A percentile compares a stretch with the other conserved stretches of the same genome.
phyloP scores from a whole-genome alignment of 2,113 vertebrate genomes.

The Canis aureus region DNA sequence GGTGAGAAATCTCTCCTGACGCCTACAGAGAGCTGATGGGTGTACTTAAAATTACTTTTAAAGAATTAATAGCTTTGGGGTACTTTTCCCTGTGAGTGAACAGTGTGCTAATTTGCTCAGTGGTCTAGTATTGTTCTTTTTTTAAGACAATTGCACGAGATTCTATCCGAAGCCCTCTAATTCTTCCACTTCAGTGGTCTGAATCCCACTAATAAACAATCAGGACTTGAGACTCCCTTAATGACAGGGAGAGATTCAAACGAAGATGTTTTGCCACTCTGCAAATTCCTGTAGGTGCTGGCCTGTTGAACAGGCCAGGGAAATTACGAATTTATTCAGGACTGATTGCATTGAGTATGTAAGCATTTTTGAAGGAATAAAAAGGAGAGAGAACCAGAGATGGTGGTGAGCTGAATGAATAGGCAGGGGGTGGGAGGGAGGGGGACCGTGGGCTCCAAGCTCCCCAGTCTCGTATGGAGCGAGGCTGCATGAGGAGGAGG shows the following conservation, averaged over 20 bases:
- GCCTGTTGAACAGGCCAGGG: constrained; percentile 66
- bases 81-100: constrained; percentile 74
- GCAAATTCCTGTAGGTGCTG: constrained; percentile 62
- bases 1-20: constrained; percentile 65
- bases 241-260: constrained; percentile 75
- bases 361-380: constrained; percentile 73
- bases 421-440: neutral
- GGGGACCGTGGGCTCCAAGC: constrained; percentile 13
- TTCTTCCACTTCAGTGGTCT: constrained; percentile 79
- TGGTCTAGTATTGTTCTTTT: constrained; percentile 63
- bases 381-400: constrained; percentile 23
- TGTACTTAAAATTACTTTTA: constrained; percentile 72
- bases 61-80: constrained; percentile 76
- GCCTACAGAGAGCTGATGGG: constrained; percentile 48
- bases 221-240: constrained; percentile 77
- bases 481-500: neutral
- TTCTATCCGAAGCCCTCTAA: constrained; percentile 74
- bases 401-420: constrained; percentile 65
- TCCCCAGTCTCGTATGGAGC: neutral
- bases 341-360: constrained; percentile 76
- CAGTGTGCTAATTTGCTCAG: constrained; percentile 73
- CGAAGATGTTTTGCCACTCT: constrained; percentile 72
- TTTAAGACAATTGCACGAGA: constrained; percentile 75
- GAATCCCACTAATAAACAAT: constrained; percentile 81
- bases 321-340: constrained; percentile 77